Conservation (phyloP, 2,888 invertebrate species). For the Rhyacophila evoluta region DNA sequence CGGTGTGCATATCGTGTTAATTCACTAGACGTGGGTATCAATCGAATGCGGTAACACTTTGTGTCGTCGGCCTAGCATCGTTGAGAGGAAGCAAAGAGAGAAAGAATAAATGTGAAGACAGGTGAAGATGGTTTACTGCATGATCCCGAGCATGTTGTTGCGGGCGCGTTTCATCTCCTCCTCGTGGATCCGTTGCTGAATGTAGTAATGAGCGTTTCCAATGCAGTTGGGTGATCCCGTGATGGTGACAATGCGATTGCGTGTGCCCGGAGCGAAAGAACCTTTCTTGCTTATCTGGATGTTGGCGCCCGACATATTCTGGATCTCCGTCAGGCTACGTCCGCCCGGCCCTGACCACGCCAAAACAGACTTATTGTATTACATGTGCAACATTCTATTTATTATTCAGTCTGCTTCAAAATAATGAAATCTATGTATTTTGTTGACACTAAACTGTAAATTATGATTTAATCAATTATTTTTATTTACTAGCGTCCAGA, state of each 20-base stretch:
- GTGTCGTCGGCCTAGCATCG: conserved; percentile 28
- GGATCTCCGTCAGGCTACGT: conserved; percentile 95
- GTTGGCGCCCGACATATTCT: conserved; percentile 96
- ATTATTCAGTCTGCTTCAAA: too few relatives aligned
- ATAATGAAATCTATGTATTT: too few relatives aligned
- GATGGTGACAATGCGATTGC: conserved; percentile 97
- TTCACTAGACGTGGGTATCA: background rate
- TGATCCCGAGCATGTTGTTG: conserved; percentile 83
- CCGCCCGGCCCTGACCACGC: conserved; percentile 85
- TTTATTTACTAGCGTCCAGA: too few relatives aligned
- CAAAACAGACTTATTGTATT: conserved; percentile 19
- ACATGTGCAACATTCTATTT: background rate
- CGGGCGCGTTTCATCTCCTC: conserved; percentile 95
- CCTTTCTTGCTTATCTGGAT: conserved; percentile 99
- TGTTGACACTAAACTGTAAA: too few relatives aligned
- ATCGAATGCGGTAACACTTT: conserved; percentile 6
- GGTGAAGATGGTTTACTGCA: conserved; percentile 70
- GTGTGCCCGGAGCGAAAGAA: conserved; percentile 96
- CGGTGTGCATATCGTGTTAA: too few relatives aligned
- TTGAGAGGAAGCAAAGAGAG: conserved; percentile 20
- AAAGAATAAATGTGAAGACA: background rate
- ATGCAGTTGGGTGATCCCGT: conserved; percentile 91
- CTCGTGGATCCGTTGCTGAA: conserved; percentile 96
- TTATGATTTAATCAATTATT: too few relatives aligned
- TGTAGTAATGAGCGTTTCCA: conserved; percentile 92